phyloP scores from a whole-genome alignment of 1,140 invertebrate species.

The Schmidtea mediterranea region DNA sequence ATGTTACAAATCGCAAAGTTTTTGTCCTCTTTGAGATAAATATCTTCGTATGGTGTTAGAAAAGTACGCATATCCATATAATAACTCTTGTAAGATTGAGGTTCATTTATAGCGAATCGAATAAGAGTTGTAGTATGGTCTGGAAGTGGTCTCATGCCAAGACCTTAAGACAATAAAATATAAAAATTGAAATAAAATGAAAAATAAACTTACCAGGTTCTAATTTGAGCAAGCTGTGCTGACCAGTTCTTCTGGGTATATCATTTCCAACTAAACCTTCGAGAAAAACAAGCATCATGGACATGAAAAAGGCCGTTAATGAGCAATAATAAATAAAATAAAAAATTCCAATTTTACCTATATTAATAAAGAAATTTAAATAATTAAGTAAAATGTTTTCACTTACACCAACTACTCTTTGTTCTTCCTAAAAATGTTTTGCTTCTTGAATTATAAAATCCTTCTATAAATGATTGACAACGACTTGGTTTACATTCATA shows the following conservation, averaged over 20 bases:
- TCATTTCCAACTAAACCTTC: neutral
- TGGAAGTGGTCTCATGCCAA: neutral
- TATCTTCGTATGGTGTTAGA: neutral
- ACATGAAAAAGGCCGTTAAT: neutral
- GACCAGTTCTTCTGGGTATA: neutral
- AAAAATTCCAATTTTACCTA: neutral
- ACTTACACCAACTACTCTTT: too few relatives aligned
- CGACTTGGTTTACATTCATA: too few relatives aligned
- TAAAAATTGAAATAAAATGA: too few relatives aligned
- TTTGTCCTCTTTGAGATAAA: neutral
- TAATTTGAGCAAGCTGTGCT: conserved; percentile 1
- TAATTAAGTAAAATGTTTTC: too few relatives aligned
- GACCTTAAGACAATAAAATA: too few relatives aligned
- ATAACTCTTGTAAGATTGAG: neutral
- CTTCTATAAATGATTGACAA: too few relatives aligned
- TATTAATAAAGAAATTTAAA: too few relatives aligned
- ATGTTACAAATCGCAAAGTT: neutral
- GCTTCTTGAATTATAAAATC: too few relatives aligned
- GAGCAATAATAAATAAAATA: neutral
- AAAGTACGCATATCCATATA: neutral
- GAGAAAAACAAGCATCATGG: neutral
- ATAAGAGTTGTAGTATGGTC: neutral
- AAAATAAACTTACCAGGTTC: neutral
- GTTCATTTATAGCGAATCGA: neutral
- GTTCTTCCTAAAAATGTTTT: too few relatives aligned